A percentile compares a stretch with the other conserved stretches of the same genome.
Evolutionary conservation across 2,888 invertebrate genomes (phyloP).

Genomic region (Amaurobius ferox): DNA sequence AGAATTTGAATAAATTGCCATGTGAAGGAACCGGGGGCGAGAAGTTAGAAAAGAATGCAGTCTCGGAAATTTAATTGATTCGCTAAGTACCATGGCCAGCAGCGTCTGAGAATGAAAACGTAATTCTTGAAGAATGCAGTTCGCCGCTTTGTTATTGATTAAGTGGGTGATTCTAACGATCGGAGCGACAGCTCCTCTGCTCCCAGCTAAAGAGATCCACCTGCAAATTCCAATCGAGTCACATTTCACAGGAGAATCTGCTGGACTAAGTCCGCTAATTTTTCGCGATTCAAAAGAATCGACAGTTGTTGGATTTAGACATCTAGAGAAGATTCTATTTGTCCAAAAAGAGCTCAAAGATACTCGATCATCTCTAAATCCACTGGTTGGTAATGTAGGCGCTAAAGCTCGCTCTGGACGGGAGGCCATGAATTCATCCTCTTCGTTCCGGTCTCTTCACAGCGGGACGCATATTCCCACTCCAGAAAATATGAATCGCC

Average conservation of each 20-base stretch:
- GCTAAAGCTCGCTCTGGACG: constrained; percentile 11
- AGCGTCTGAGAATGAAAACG: constrained; percentile 38
- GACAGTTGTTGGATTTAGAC: background rate
- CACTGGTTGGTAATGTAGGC: constrained; percentile 3
- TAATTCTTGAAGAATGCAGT: constrained; percentile 60
- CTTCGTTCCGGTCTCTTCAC: background rate
- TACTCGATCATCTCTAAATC: constrained; percentile 19
- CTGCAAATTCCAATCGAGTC: constrained; percentile 30
- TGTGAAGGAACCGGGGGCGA: constrained; percentile 14
- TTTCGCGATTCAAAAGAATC: constrained; percentile 24
- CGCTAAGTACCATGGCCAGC: constrained; percentile 43
- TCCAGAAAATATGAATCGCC: constrained; percentile 38
- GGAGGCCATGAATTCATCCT: constrained; percentile 7
- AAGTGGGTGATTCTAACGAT: constrained; percentile 42
- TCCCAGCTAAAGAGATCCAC: constrained; percentile 28
- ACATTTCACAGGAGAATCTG: constrained; percentile 2
- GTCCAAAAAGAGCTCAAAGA: constrained; percentile 3
- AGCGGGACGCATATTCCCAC: background rate
- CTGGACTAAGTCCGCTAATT: constrained; percentile 22
- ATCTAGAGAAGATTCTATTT: background rate
- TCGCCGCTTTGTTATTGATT: constrained; percentile 65
- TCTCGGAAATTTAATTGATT: constrained; percentile 52
- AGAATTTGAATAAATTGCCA: constrained; percentile 64
- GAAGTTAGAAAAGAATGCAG: constrained; percentile 53
- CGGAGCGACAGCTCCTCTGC: constrained; percentile 21